These are phyloP conservation scores for Atethmia centrago DNA, from an alignment of 2,888 invertebrate genomes.

Conservation along the genomic window DNA sequence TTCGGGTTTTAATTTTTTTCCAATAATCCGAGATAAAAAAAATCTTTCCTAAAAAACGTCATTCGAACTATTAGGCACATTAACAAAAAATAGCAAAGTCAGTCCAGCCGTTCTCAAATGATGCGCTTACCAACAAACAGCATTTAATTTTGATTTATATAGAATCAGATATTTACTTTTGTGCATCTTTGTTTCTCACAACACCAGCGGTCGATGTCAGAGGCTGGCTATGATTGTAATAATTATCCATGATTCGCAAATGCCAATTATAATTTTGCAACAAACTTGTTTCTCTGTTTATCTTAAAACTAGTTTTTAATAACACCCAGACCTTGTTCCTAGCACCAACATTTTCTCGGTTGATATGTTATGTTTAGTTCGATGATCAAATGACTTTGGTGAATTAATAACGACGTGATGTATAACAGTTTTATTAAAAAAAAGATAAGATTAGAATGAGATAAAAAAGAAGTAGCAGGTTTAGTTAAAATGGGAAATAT, in stretches of 20 bases:
- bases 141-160: too few relatives aligned
- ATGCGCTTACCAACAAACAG: too few relatives aligned
- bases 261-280: slow-evolving; percentile 3
- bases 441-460: neutral
- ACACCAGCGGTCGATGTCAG: neutral
- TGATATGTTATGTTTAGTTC: neutral
- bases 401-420: neutral
- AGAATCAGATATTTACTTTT: slow-evolving; percentile 22
- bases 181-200: slow-evolving; percentile 6
- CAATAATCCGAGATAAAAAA: too few relatives aligned
- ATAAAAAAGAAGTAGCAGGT: neutral
- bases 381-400: neutral
- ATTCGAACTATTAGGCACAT: too few relatives aligned
- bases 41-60: too few relatives aligned
- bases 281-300: slow-evolving; percentile 43
- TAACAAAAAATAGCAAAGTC: too few relatives aligned
- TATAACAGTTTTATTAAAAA: neutral
- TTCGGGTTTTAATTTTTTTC: too few relatives aligned
- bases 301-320: slow-evolving; percentile 46
- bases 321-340: neutral
- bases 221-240: neutral
- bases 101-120: too few relatives aligned
- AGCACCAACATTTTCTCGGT: neutral
- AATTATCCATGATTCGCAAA: slow-evolving; percentile 1
- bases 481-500: neutral